phyloP scores from a whole-genome alignment of 2,888 invertebrate species.

The Mesoligia furuncula region DNA sequence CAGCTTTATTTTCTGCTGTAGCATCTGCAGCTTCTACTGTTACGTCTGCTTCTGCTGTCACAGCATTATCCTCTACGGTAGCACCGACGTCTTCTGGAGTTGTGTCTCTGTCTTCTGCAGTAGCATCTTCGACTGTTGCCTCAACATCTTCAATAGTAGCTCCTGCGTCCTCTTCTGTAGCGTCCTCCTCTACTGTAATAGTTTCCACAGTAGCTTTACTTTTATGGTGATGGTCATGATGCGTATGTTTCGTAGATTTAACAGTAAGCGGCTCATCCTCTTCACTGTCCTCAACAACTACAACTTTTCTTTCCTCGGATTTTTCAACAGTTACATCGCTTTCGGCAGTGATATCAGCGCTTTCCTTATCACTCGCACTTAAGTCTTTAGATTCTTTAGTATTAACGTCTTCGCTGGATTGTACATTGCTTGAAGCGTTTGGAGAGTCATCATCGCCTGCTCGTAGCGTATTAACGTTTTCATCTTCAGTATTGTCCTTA shows the following conservation, averaged over 20 bases:
- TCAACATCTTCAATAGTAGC: background rate
- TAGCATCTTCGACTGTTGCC: constrained; percentile 5
- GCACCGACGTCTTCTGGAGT: constrained; percentile 2
- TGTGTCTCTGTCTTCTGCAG: background rate
- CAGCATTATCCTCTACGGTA: background rate
- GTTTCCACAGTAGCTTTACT: background rate
- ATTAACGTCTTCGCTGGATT: constrained; percentile 31
- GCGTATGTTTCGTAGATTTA: background rate
- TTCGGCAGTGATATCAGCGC: constrained; percentile 15
- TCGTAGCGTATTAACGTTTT: constrained; percentile 17
- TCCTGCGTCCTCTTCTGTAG: background rate
- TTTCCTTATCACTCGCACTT: constrained; percentile 36
- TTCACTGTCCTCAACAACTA: constrained; percentile 31
- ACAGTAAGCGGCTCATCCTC: constrained; percentile 4
- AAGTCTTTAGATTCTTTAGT: constrained; percentile 17
- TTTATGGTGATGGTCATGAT: background rate
- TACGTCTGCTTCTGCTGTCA: background rate
- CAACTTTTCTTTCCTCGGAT: background rate
- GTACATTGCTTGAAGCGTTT: constrained; percentile 24
- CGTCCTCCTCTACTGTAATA: constrained; percentile 6
- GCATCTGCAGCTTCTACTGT: constrained; percentile 14
- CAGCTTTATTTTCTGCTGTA: background rate
- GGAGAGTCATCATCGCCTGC: background rate
- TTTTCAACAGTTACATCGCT: constrained; percentile 28
- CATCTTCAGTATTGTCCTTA: constrained; percentile 9